These are phyloP conservation scores for Frieseomelitta varia DNA, from an alignment of 1,140 invertebrate species.

Conservation along the genomic window DNA sequence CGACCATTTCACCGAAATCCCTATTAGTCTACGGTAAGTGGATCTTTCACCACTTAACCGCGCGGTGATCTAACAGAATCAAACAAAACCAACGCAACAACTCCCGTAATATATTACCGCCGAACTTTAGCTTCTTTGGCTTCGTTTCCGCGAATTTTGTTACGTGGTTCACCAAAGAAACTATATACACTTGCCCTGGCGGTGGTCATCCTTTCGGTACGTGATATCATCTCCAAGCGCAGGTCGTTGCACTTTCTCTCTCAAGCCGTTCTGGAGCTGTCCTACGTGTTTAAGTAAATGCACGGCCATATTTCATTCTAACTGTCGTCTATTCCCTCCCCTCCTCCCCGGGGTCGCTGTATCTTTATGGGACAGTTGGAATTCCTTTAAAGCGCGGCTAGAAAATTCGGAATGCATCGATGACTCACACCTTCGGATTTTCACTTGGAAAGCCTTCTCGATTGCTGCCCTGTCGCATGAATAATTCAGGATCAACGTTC, in stretches of 20 bases:
- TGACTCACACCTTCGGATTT: constrained; percentile 49
- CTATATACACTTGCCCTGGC: not conserved
- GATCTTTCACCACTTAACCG: not conserved
- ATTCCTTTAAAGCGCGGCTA: constrained; percentile 17
- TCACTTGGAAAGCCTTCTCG: constrained; percentile 39
- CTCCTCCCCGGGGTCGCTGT: too few species aligned
- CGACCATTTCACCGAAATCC: not conserved
- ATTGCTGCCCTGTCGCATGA: constrained; percentile 11
- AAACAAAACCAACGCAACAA: constrained; percentile 15
- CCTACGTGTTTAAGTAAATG: constrained; percentile 11
- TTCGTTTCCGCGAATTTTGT: constrained; percentile 42
- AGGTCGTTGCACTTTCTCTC: constrained; percentile 38
- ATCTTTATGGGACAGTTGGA: not conserved
- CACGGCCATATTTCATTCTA: constrained; percentile 24
- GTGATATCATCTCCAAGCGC: constrained; percentile 33
- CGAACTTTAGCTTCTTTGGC: not conserved
- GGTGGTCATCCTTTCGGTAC: constrained; percentile 24
- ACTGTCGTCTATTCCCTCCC: not conserved
- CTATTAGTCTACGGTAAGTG: not conserved
- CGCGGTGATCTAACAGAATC: not conserved
- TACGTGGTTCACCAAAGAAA: constrained; percentile 20
- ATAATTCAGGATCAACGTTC: constrained; percentile 29
- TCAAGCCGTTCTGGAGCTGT: constrained; percentile 9
- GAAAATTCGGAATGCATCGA: constrained; percentile 49
- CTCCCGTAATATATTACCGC: constrained; percentile 28